phyloP scores from a whole-genome alignment of 2,888 invertebrate genomes.

The Chelonus formosanus region DNA sequence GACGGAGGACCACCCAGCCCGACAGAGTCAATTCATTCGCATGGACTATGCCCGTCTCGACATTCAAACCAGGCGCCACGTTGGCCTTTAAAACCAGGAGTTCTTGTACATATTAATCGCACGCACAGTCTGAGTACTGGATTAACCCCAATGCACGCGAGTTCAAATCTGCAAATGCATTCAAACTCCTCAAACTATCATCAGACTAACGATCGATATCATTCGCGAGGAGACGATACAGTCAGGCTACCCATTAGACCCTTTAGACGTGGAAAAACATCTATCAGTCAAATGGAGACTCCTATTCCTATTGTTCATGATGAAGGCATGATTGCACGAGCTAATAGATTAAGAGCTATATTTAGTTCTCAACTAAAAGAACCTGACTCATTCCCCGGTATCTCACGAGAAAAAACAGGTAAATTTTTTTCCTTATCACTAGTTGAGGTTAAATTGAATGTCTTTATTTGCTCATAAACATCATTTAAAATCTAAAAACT shows the following conservation, averaged over 20 bases:
- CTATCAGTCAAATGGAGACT: conserved; percentile 38
- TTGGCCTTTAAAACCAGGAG: conserved; percentile 90
- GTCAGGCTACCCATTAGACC: conserved; percentile 42
- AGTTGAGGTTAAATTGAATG: too few relatives aligned
- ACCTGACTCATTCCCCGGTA: conserved; percentile 59
- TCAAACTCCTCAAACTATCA: conserved; percentile 40
- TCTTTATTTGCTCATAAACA: too few relatives aligned
- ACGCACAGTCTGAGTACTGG: conserved; percentile 73
- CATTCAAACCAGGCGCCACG: conserved; percentile 70
- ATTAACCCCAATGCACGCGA: conserved; percentile 50
- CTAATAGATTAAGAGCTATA: conserved; percentile 61
- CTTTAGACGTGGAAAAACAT: conserved; percentile 40
- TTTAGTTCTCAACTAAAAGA: conserved; percentile 59
- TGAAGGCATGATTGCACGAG: conserved; percentile 60
- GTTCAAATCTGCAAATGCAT: conserved; percentile 48
- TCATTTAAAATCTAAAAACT: too few relatives aligned
- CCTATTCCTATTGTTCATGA: conserved; percentile 49
- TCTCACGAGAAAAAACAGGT: conserved; percentile 63
- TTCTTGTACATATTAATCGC: conserved; percentile 87
- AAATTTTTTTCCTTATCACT: conserved; percentile 39
- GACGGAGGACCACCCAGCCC: conserved; percentile 65
- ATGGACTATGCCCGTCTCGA: conserved; percentile 39
- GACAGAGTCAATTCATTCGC: conserved; percentile 57
- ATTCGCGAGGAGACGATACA: conserved; percentile 35
- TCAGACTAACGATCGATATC: conserved; percentile 38